Evolutionary conservation across 2,888 invertebrate species (phyloP).

Genomic region (Emmelina monodactyla): DNA sequence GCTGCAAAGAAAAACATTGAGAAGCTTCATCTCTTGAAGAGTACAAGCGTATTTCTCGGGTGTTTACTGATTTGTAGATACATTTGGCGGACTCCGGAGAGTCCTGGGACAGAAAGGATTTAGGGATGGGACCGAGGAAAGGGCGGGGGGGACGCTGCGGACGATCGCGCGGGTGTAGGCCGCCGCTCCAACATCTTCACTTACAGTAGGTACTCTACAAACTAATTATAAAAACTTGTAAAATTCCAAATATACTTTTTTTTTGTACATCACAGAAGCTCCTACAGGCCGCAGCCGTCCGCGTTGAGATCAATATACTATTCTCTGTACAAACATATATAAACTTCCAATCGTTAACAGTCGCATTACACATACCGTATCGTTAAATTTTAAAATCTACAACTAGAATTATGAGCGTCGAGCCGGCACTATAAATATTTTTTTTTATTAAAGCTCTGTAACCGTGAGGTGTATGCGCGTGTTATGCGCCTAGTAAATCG

Average conservation of each 20-base stretch:
- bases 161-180: conserved; percentile 39
- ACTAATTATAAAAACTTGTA: conserved; percentile 66
- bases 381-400: conserved; percentile 53
- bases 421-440: conserved; percentile 20
- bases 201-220: conserved; percentile 60
- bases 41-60: no score
- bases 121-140: conserved; percentile 26
- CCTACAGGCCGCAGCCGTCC: conserved; percentile 29
- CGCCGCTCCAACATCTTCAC: conserved; percentile 44
- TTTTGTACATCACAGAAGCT: conserved; percentile 43
- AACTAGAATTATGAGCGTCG: conserved; percentile 45
- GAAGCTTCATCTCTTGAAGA: no score
- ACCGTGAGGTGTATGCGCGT: conserved; percentile 24
- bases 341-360: conserved; percentile 52
- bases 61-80: conserved; percentile 27
- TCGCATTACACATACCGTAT: conserved; percentile 41
- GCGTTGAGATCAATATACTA: conserved; percentile 60
- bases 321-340: conserved; percentile 59
- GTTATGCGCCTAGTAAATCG: conserved; percentile 15
- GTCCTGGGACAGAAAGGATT: conserved; percentile 38
- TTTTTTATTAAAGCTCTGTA: conserved; percentile 47
- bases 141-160: conserved; percentile 15
- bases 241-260: conserved; percentile 61
- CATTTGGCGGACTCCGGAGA: conserved; percentile 43
- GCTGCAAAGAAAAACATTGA: no score